Evolutionary conservation across 1,140 invertebrate species (phyloP), one percentile per base, ranked within the genome.

Genomic region (Drosophila sulfurigaster): DNA sequence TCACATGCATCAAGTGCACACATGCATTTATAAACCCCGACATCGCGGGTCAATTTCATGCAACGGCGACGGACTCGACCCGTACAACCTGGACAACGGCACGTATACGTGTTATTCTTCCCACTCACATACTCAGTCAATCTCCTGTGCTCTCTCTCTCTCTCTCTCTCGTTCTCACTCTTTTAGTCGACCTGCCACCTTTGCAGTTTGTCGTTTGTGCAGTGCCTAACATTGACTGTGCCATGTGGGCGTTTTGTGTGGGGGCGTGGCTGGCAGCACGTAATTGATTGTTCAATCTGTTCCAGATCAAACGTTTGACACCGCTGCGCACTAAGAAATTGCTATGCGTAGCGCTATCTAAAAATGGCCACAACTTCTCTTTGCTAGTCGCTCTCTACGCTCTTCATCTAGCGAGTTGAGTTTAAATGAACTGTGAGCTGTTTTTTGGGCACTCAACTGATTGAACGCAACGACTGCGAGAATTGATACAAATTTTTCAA

Each of bases 261-360:
- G 80, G 83, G 85, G 85, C 77, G 83, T 82, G 76, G 71, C 77
- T 82, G 76, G 72, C 74, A 49, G 85, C 80, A 83, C 85, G 83
- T 88, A 88, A 88, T 88, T 88, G 83, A 88, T 88, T 88, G 85
- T 89, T 88, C 83, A 88, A 88, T 88, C 83, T 89, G 85, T 88
- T 88, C 80, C 83, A 88, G 83, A 83, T 88, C 83, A 83, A 78
- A 75, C 77, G 78, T 66, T 76, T 76, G 74, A 76, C 73, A 75
- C 73, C 68, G 43, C 41, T 64, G 59, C 52, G 58, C 16, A 49
- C 63, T 49, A 45, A 70, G 69, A 81, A 86, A 86, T 88, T 82
- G 81, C 76, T 74, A 56, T 65, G 81, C 78, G 81, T 77, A 76
- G 57, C 67, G 63, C 15, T 79, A 82, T 82, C 80, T 81, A 81